Percentiles rank a stretch among this genome's conserved stretches.
Evolutionary conservation across 2,888 invertebrate species (phyloP).

Genomic region (Cynaeus angustus): DNA sequence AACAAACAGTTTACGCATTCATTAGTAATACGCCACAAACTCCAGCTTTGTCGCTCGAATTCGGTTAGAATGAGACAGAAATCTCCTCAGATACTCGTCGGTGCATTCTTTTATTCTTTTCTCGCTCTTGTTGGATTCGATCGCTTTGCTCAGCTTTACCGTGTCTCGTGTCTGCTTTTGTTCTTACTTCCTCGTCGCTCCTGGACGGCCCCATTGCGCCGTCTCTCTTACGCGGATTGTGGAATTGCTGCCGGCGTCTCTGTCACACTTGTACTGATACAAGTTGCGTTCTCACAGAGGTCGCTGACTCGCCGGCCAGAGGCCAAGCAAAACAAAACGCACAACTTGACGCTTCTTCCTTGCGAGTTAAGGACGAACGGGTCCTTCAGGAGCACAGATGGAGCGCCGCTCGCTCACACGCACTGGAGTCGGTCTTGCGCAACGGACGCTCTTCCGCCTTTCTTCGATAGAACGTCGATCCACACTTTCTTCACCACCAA

Average conservation of each 20-base stretch:
- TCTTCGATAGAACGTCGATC: slow-evolving; percentile 51
- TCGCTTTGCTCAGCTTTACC: slow-evolving; percentile 67
- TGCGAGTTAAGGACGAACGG: slow-evolving; percentile 5
- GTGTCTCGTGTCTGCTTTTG: slow-evolving; percentile 70
- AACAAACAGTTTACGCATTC: slow-evolving; percentile 72
- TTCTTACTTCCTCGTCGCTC: slow-evolving; percentile 67
- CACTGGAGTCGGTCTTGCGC: slow-evolving; percentile 52
- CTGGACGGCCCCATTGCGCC: slow-evolving; percentile 55
- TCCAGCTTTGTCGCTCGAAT: slow-evolving; percentile 50
- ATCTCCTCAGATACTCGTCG: slow-evolving; percentile 46
- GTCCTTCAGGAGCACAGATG: slow-evolving; percentile 1
- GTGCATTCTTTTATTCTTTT: slow-evolving; percentile 68
- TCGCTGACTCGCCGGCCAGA: slow-evolving; percentile 71
- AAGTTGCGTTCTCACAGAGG: slow-evolving; percentile 71
- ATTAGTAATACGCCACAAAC: slow-evolving; percentile 69
- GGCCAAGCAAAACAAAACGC: slow-evolving; percentile 71
- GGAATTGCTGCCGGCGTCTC: slow-evolving; percentile 73
- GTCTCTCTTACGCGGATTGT: slow-evolving; percentile 75
- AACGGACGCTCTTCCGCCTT: slow-evolving; percentile 57
- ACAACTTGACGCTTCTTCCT: slow-evolving; percentile 67
- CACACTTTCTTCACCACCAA: too few relatives aligned
- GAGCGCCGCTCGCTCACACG: slow-evolving; percentile 24
- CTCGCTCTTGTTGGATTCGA: slow-evolving; percentile 68
- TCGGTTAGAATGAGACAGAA: slow-evolving; percentile 40
- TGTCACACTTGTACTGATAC: slow-evolving; percentile 68